Evolutionary conservation across 2,113 vertebrate genomes (phyloP), one percentile per base, ranked within the genome.

Genomic region (Erythrocercus mccallii): DNA sequence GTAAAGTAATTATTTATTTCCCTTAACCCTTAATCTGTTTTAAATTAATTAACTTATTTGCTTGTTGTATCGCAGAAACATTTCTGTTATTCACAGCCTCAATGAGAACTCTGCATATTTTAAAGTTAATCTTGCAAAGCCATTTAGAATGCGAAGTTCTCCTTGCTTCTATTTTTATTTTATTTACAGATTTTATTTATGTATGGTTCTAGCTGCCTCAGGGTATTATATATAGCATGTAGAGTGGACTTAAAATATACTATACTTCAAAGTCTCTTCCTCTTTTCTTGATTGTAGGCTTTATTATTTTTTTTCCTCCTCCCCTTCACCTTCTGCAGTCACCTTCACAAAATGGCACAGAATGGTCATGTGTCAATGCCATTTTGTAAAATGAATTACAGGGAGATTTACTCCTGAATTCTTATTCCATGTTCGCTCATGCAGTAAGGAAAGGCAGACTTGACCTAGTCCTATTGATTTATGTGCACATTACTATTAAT

Each of bases 241-340:
- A 30, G 5, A 69, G 17, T 8, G 15, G 23, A 40, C 47, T 66
- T 71, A 12, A 68, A 61, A 74, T 73, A 51, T 1, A 5, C 13
- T 45, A 0, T 15, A 12, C 17, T 79, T 69, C 27, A 50, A 80
- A 87, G 77, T 70, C 25, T 56, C 77, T 69, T 79, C 24, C 12
- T 15, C 13, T 71, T 58, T 81, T 50, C 86, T 77, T 13, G 37
- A 1, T 7, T 88, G 38, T 31, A 90, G 31, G 6, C 31, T 89
- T 74, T 48, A 10, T 20, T 74, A 6, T 38, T 38, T 38, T 38
- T 48, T 40, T 57, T 24, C n/a, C n/a, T 85, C 15, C 13, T 69
- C 37, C 7, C 17, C 25, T 91, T 95, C 81, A 69, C 86, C 78
- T 93, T 92, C 74, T 51, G 44, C 78, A 81, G 90, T 96, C 92